A percentile compares a stretch with the other conserved stretches of the same genome.
These are phyloP conservation scores for Metaphire vulgaris DNA, from an alignment of 1,140 invertebrate species.

Conservation along the genomic window DNA sequence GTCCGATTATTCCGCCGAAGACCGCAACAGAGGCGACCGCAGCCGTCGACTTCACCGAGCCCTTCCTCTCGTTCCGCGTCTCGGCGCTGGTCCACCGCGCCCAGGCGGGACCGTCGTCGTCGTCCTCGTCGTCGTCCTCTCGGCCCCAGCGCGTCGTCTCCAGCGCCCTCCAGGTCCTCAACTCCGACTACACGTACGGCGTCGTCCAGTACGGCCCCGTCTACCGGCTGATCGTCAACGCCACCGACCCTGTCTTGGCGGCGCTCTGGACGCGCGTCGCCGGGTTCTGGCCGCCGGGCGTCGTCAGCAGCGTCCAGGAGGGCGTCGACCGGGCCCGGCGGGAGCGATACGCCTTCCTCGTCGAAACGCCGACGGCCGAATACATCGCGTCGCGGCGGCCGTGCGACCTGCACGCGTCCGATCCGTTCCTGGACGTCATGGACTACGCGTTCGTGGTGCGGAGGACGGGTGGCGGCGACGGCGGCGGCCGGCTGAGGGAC, in stretches of 20 bases:
- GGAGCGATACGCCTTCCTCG: slow-evolving; percentile 32
- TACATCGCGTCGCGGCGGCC: slow-evolving; percentile 32
- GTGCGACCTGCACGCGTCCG: slow-evolving; percentile 32
- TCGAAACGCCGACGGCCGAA: slow-evolving; percentile 32
- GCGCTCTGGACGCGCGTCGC: slow-evolving; percentile 17
- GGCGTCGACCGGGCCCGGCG: slow-evolving; percentile 30
- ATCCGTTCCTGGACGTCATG: slow-evolving; percentile 23
- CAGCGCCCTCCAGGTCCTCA: neutral
- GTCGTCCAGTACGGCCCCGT: slow-evolving; percentile 1
- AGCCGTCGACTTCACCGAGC: slow-evolving; percentile 28
- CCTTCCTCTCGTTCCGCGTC: slow-evolving; percentile 25
- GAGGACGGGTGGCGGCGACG: neutral
- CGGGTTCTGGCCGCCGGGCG: slow-evolving; percentile 27
- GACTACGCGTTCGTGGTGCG: slow-evolving; percentile 25
- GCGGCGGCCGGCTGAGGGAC: neutral
- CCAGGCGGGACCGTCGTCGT: too few relatives aligned
- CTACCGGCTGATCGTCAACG: slow-evolving; percentile 18
- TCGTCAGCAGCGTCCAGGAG: slow-evolving; percentile 24
- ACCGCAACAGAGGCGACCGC: neutral
- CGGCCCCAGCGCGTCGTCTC: slow-evolving; percentile 3
- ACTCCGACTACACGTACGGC: slow-evolving; percentile 15
- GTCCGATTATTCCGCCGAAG: slow-evolving; percentile 12
- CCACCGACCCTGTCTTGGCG: slow-evolving; percentile 2
- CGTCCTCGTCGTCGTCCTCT: neutral
- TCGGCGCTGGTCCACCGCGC: slow-evolving; percentile 18